Conservation (phyloP, 2,797 vertebrate species). For the Enteromius fasciolatus region DNA sequence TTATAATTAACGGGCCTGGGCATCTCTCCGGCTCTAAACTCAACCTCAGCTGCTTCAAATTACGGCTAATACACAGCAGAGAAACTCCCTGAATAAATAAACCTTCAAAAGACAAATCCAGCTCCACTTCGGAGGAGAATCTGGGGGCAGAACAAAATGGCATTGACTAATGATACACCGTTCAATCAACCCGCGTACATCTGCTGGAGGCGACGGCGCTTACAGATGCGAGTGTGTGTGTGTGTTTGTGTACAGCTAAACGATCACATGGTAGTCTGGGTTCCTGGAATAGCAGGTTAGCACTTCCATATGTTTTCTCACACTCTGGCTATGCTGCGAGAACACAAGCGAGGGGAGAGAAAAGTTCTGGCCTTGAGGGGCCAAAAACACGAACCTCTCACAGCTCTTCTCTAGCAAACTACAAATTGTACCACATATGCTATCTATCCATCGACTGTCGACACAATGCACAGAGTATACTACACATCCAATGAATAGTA, state of each 20-base stretch:
- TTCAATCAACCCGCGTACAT: conserved; percentile 18
- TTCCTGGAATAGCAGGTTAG: conserved; percentile 36
- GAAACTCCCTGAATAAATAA: conserved; percentile 53
- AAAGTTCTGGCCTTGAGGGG: conserved; percentile 17
- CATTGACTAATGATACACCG: not conserved
- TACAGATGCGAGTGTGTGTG: conserved; percentile 34
- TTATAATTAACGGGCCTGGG: conserved; percentile 48
- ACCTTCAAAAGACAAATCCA: conserved; percentile 46
- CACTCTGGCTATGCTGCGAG: conserved; percentile 18
- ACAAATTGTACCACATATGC: conserved; percentile 19
- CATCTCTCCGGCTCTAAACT: conserved; percentile 24
- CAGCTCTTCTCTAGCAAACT: conserved; percentile 27
- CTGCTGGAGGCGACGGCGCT: not conserved
- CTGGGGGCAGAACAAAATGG: conserved; percentile 13
- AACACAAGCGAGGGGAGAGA: not conserved
- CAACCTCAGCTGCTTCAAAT: conserved; percentile 61
- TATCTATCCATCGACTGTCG: not conserved
- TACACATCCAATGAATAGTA: not conserved
- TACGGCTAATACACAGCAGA: conserved; percentile 58
- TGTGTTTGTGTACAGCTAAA: conserved; percentile 26
- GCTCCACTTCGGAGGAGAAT: conserved; percentile 23
- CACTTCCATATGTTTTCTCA: conserved; percentile 45
- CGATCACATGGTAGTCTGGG: conserved; percentile 16
- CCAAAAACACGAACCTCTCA: not conserved
- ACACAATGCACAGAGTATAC: not conserved